phyloP scores from a whole-genome alignment of 92 coral and sea anemone species.

The Diadumene lineata region DNA sequence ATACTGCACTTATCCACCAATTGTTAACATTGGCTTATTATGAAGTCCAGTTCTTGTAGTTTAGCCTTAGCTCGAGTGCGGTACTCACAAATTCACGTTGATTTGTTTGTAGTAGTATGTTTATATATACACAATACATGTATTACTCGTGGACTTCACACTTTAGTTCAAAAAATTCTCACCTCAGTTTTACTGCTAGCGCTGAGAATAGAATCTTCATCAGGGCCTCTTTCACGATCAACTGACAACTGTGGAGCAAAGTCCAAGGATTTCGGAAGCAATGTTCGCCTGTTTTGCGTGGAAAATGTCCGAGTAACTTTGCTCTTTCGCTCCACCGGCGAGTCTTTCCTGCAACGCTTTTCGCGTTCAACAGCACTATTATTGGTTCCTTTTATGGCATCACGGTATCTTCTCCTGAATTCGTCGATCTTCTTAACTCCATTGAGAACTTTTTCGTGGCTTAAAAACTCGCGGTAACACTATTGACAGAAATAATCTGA shows the following conservation, averaged over 20 bases:
- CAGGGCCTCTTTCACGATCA: not conserved
- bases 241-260: not conserved
- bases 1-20: no score
- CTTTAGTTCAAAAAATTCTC: not conserved
- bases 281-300: not conserved
- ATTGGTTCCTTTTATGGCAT: not conserved
- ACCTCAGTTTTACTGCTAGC: constrained; percentile 3
- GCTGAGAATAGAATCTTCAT: not conserved
- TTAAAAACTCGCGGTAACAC: constrained; percentile 2
- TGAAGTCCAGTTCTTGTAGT: no score
- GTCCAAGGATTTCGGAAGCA: not conserved
- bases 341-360: constrained; percentile 4
- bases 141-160: not conserved
- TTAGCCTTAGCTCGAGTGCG: not conserved
- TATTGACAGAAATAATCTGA: constrained; percentile 10
- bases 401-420: not conserved
- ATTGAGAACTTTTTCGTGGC: not conserved
- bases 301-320: not conserved
- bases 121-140: not conserved
- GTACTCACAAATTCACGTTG: not conserved
- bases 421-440: not conserved
- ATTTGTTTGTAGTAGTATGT: not conserved
- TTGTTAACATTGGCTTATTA: no score
- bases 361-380: not conserved
- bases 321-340: not conserved